phyloP scores from a whole-genome alignment of 2,888 invertebrate genomes.

The Tetranychus truncatus region DNA sequence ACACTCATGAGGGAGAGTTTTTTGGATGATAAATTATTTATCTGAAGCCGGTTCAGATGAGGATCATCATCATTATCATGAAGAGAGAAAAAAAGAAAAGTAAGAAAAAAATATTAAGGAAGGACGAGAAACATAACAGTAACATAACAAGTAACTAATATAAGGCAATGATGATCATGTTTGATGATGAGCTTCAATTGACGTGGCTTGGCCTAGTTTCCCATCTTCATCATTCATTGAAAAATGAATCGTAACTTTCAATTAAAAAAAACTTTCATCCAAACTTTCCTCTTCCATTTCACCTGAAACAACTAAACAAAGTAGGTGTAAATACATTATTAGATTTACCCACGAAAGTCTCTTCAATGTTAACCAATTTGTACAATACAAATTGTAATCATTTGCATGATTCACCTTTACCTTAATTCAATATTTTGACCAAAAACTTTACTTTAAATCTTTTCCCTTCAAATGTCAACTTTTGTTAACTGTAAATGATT shows the following conservation, averaged over 20 bases:
- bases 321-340: too few relatives aligned
- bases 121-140: background rate
- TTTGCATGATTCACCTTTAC: too few relatives aligned
- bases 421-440: too few relatives aligned
- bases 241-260: background rate
- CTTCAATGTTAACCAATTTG: too few relatives aligned
- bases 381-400: too few relatives aligned
- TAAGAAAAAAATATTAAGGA: background rate
- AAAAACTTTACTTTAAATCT: too few relatives aligned
- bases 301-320: too few relatives aligned
- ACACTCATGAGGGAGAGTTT: background rate
- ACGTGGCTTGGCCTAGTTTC: conserved; percentile 1
- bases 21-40: background rate
- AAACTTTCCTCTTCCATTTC: too few relatives aligned
- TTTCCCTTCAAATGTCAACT: too few relatives aligned
- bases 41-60: background rate
- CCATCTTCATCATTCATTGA: background rate
- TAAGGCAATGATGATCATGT: background rate
- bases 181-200: background rate
- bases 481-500: too few relatives aligned
- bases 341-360: too few relatives aligned
- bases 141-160: background rate
- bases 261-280: background rate
- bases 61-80: background rate
- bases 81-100: background rate